Base-by-base conservation (phyloP, 2,113 vertebrate species). In the Ctenodactylus gundi region DNA sequence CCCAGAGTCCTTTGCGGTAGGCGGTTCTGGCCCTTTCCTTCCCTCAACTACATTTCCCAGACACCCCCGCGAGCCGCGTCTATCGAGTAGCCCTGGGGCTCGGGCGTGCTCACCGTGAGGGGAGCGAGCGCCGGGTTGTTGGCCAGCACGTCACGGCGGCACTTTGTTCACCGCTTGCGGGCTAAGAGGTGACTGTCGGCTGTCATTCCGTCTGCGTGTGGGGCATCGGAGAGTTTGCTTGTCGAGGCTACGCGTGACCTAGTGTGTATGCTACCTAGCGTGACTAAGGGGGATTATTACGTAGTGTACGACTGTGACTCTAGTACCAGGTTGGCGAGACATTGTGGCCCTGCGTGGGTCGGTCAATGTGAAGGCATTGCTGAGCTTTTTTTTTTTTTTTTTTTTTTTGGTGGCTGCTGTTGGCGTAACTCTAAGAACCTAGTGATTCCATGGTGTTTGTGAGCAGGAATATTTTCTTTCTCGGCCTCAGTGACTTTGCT, bases 21-120 rank as follows among this genome's bases (percentile, higher is more conserved):
- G 10, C 13, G 17, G 3, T 4, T n/a, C 34, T 6, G 25, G n/a
- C n/a, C n/a, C n/a, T n/a, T n/a, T n/a, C n/a, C n/a, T 21, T 20
- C 27, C 8, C 25, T 62, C 5, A 62, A n/a, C 57, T 41, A 21
- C 44, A n/a, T 55, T 93, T 72, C 92, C 46, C 92, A 88, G 65
- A 41, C 57, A 7, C 44, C 85, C 31, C 29, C 23, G 75, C 53
- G 44, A 6, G 39, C n/a, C n/a, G n/a, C n/a, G n/a, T n/a, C n/a
- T n/a, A n/a, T n/a, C n/a, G n/a, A n/a, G n/a, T n/a, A n/a, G n/a
- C n/a, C n/a, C n/a, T n/a, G n/a, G n/a, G n/a, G n/a, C n/a, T n/a
- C n/a, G n/a, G n/a, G n/a, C n/a, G n/a, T n/a, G n/a, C n/a, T n/a
- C n/a, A n/a, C n/a, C n/a, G n/a, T n/a, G n/a, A n/a, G n/a, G n/a